These are phyloP conservation scores for Mesocentrotus franciscanus DNA, from an alignment of 53 echinoderm and acorn worm species.

Conservation along the genomic window DNA sequence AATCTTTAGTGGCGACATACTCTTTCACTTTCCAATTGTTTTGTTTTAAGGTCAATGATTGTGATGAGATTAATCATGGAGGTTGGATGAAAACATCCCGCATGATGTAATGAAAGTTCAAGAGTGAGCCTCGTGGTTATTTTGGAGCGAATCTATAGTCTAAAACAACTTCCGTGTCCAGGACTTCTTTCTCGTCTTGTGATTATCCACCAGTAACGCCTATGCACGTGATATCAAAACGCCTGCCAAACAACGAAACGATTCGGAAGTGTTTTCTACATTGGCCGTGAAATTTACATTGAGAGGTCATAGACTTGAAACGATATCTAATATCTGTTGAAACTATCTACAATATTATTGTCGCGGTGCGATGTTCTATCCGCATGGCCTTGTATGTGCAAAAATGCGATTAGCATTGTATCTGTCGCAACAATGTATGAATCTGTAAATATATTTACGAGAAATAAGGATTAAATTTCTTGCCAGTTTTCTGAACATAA, in stretches of 20 bases:
- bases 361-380: not conserved
- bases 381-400: not conserved
- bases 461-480: not conserved
- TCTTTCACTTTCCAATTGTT: slow-evolving; percentile 1
- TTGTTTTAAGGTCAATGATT: not conserved
- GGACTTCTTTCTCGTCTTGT: not conserved
- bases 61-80: not conserved
- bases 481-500: not conserved
- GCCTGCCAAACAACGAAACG: not conserved
- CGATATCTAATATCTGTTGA: not conserved
- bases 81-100: not conserved
- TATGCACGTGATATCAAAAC: not conserved
- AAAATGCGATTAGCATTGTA: not conserved
- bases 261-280: not conserved
- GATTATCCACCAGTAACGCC: not conserved
- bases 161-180: not conserved
- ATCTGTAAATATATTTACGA: not conserved
- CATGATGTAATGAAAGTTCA: not conserved
- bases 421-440: not conserved
- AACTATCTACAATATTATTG: not conserved
- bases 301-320: not conserved
- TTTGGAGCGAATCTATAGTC: not conserved
- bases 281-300: slow-evolving; percentile 1
- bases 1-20: not conserved
- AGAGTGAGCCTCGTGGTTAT: not conserved